Evolutionary conservation across 2,888 invertebrate genomes (phyloP), one percentile per base, ranked within the genome.

Genomic region (Tuberolachnus salignus): DNA sequence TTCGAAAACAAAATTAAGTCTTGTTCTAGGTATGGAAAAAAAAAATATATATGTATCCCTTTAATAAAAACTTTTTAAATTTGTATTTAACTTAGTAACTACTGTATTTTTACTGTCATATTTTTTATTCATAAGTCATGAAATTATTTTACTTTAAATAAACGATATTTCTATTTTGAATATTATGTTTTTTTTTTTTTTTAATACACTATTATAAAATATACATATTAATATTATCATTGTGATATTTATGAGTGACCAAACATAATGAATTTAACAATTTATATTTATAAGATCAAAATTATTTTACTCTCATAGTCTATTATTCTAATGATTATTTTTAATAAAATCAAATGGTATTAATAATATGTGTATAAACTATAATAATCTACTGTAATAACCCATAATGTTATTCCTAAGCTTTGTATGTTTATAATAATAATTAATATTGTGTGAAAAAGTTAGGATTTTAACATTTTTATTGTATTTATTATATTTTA

Each of bases 121-220:
- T 34, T 34, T 34, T 44, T 51, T 53, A 74, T 23, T 46, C 44
- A 74, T 74, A 74, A 74, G 63, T 64, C 53, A n/a, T 64, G 51
- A 73, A 63, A 74, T 74, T 72, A 61, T 49, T 53, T 64, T 74
- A 34, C 34, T 53, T 53, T n/a, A 64, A 74, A 53, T 64, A 64
- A 64, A 74, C 53, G 42, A 63, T 63, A 63, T 64, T 73, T 73
- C n/a, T 73, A 51, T 73, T 74, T 74, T 51, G 53, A 74, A n/a
- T 72, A 34, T 34, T 34, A 72, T 64, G 53, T 63, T 74, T 74
- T 72, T 72, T 64, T 34, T 34, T 34, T 4, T 34, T 34, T 4
- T 34, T 34, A 34, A 44, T 42, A 73, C 63, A 51, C 21, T 64
- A 64, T 74, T 53, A 51, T 63, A 63, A 49, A 46, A 61, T 72